phyloP scores from a whole-genome alignment of 2,888 invertebrate genomes.

The Carterocephalus palaemon region DNA sequence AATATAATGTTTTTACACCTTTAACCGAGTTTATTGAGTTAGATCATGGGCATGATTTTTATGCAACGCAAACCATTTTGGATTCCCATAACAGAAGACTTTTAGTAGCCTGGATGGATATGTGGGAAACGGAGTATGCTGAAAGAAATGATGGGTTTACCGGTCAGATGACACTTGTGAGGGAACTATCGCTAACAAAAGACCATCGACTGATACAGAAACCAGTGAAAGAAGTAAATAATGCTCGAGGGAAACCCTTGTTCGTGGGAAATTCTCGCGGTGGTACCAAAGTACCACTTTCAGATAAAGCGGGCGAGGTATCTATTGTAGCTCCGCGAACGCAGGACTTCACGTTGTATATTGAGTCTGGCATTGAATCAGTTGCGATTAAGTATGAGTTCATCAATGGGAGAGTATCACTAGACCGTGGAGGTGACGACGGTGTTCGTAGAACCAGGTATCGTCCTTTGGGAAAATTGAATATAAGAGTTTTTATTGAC shows the following conservation, averaged over 20 bases:
- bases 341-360: conserved; percentile 40
- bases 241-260: conserved; percentile 34
- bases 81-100: conserved; percentile 47
- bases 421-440: conserved; percentile 57
- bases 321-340: conserved; percentile 35
- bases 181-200: conserved; percentile 45
- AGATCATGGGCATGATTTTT: conserved; percentile 66
- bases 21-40: conserved; percentile 50
- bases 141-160: conserved; percentile 58
- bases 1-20: conserved; percentile 43
- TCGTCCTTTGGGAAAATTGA: conserved; percentile 40
- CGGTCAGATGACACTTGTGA: conserved; percentile 62
- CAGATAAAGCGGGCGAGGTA: conserved; percentile 53
- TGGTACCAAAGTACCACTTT: conserved; percentile 32
- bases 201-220: conserved; percentile 47
- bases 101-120: conserved; percentile 63
- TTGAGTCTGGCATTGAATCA: conserved; percentile 41
- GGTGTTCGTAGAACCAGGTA: conserved; percentile 52
- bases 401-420: conserved; percentile 39
- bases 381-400: conserved; percentile 43
- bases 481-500: conserved; percentile 49
- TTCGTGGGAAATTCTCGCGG: conserved; percentile 36
- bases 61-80: conserved; percentile 62
- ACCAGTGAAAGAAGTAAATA: conserved; percentile 43
- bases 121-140: conserved; percentile 64